Evolutionary conservation across 2,797 vertebrate genomes (phyloP), one percentile per base, ranked within the genome.

Genomic region (Protosalanx chinensis): DNA sequence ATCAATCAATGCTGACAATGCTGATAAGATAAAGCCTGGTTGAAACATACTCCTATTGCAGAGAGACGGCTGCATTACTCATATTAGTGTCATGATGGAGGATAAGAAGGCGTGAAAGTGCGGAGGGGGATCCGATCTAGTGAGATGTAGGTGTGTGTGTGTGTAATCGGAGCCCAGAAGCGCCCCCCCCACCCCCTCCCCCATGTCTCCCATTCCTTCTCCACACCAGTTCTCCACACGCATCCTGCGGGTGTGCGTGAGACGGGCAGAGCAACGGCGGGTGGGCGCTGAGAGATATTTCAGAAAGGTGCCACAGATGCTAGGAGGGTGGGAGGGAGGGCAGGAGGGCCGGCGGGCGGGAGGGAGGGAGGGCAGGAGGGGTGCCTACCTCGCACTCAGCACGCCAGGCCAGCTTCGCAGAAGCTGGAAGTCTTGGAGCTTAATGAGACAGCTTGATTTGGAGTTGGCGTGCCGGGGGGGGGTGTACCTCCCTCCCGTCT

Each of bases 301-400:
- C 16, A 61, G 23, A 71, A 35, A 58, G 27, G 71, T 60, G 76
- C 72, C 73, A 78, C 46, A 73, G 62, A 72, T 67, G 16, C 57
- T 46, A 46, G 75, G 70, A 20, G 10, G n/a, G n/a, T n/a, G n/a
- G n/a, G n/a, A n/a, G n/a, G n/a, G n/a, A n/a, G n/a, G n/a, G n/a
- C n/a, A n/a, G n/a, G n/a, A n/a, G n/a, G n/a, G n/a, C n/a, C n/a
- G n/a, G n/a, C n/a, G n/a, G n/a, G n/a, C n/a, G n/a, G n/a, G n/a
- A n/a, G n/a, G n/a, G n/a, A n/a, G n/a, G n/a, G n/a, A n/a, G n/a
- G n/a, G n/a, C n/a, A n/a, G 18, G 18, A 49, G 53, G 20, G 60
- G 10, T 32, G 61, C 37, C 10, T 61, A 64, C 74, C 57, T 68
- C 62, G 69, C 60, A 60, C 13, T 72, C 20, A 27, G n/a, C 5